These are phyloP conservation scores for Myotis pilosus DNA, from an alignment of 2,797 vertebrate species.

Conservation along the genomic window DNA sequence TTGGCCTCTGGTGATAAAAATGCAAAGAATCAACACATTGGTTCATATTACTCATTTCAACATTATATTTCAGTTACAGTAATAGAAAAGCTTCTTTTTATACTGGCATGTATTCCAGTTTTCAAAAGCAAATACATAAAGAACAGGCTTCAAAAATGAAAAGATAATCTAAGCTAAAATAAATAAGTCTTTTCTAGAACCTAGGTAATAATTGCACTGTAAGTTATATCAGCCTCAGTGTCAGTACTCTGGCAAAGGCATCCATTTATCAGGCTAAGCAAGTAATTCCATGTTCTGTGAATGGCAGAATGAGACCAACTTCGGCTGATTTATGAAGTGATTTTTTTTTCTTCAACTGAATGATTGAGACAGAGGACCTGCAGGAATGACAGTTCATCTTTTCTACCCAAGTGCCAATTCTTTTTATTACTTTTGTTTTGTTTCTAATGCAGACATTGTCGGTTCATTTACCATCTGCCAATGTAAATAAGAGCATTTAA, in stretches of 20 bases:
- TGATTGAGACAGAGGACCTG: conserved; percentile 66
- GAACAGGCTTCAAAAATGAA: conserved; percentile 49
- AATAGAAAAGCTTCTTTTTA: not conserved
- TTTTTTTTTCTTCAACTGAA: conserved; percentile 59
- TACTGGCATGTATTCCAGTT: conserved; percentile 52
- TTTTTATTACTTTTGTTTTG: conserved; percentile 73
- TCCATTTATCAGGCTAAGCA: conserved; percentile 50
- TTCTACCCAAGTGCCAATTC: conserved; percentile 67
- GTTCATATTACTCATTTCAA: conserved; percentile 56
- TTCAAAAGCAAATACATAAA: conserved; percentile 69
- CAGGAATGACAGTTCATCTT: conserved; percentile 56
- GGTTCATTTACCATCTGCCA: conserved; percentile 67
- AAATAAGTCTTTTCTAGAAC: conserved; percentile 70
- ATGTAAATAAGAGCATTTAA: conserved; percentile 69
- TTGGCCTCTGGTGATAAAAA: conserved; percentile 65
- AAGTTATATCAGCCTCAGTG: conserved; percentile 48
- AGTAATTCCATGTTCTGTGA: conserved; percentile 50
- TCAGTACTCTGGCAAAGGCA: conserved; percentile 42
- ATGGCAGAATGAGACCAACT: conserved; percentile 57
- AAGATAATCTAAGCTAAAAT: conserved; percentile 71
- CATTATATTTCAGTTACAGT: conserved; percentile 67
- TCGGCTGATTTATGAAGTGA: conserved; percentile 50
- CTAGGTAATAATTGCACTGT: conserved; percentile 68
- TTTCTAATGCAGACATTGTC: conserved; percentile 45
- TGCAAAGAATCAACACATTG: conserved; percentile 72